Conservation (phyloP, 2,113 vertebrate species). For the Microcebus jonahi region DNA sequence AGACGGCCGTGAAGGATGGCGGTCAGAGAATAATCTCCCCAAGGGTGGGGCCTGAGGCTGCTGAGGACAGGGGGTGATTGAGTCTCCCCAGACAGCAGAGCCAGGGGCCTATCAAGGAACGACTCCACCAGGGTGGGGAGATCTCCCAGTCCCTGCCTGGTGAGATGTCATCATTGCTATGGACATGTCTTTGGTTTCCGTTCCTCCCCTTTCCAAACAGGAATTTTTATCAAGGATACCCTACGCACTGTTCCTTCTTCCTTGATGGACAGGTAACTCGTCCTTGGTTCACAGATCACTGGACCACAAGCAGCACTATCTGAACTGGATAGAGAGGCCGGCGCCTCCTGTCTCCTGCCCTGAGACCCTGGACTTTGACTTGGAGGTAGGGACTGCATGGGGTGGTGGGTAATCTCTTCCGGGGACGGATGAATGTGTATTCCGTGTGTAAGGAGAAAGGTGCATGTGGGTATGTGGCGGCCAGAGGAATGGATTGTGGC, state of each 20-base stretch:
- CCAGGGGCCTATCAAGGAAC: not conserved
- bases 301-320: too few species aligned
- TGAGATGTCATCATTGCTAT: not conserved
- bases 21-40: not conserved
- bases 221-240: too few species aligned
- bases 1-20: not conserved
- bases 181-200: not conserved
- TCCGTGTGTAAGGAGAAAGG: not conserved
- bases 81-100: not conserved
- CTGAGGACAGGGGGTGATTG: not conserved
- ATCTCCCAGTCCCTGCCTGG: not conserved
- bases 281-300: not conserved
- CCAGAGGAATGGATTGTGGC: not conserved
- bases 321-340: not conserved
- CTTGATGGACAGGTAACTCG: not conserved
- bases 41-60: not conserved
- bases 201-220: too few species aligned
- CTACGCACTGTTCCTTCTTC: not conserved
- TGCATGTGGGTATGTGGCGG: accelerated
- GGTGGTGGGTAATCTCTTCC: not conserved
- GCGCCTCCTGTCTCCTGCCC: too few species aligned
- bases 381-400: not conserved
- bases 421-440: not conserved
- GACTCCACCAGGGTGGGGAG: not conserved
- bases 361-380: not conserved